Evolutionary conservation across 2,113 vertebrate genomes (phyloP).

Genomic region (Crotalus horridus): DNA sequence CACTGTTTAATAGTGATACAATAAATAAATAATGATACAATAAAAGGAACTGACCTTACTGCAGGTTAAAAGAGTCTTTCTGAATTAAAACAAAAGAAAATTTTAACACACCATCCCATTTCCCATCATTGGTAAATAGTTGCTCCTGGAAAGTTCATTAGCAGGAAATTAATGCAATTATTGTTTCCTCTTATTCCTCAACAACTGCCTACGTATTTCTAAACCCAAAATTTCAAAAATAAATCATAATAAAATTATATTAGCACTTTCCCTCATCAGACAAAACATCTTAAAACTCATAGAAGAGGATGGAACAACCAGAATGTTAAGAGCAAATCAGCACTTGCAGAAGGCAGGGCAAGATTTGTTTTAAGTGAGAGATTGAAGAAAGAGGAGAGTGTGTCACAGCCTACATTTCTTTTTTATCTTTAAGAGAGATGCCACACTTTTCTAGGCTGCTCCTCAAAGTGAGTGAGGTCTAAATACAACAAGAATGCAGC

Average conservation of each 20-base stretch:
- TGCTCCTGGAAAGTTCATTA: neutral
- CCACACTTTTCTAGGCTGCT: neutral
- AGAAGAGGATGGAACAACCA: neutral
- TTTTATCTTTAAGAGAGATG: neutral
- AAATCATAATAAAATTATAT: neutral
- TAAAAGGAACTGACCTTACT: neutral
- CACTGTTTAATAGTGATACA: neutral
- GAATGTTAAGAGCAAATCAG: neutral
- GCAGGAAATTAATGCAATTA: neutral
- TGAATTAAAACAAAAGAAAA: neutral
- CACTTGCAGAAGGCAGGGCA: neutral
- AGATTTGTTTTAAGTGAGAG: neutral
- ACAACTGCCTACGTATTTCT: neutral
- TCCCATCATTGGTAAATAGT: neutral
- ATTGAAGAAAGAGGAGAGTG: neutral
- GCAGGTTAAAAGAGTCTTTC: conserved; percentile 14
- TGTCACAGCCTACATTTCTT: neutral
- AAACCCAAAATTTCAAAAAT: neutral
- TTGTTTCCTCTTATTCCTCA: neutral
- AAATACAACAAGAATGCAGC: neutral
- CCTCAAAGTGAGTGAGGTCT: neutral
- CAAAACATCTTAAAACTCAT: neutral
- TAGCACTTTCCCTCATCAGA: neutral
- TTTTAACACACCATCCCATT: neutral
- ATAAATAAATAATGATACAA: neutral